These are phyloP conservation scores for Leucozona laternaria DNA, from an alignment of 2,888 invertebrate species.

Conservation along the genomic window DNA sequence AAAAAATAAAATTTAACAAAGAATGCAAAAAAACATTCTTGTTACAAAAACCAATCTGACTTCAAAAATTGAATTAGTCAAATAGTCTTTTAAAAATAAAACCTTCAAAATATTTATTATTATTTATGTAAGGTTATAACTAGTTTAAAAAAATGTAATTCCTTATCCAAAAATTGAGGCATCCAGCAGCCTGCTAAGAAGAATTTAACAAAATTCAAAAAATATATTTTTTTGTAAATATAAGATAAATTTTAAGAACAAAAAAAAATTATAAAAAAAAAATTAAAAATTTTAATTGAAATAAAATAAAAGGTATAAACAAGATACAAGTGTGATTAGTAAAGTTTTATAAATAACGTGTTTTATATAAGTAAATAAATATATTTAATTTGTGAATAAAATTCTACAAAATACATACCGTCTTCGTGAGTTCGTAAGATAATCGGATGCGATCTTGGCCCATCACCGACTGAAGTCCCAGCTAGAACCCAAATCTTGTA, in stretches of 20 bases:
- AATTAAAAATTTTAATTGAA: constrained; percentile 67
- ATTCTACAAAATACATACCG: constrained; percentile 90
- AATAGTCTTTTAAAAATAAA: constrained; percentile 6
- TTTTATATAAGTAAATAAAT: constrained; percentile 11
- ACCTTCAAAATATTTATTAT: constrained; percentile 1
- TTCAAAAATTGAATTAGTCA: constrained; percentile 78
- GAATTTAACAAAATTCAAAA: constrained; percentile 65
- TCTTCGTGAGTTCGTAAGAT: constrained; percentile 98
- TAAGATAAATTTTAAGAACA: constrained; percentile 38
- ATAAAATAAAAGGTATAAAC: constrained; percentile 7
- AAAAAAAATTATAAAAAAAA: constrained; percentile 72
- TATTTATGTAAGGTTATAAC: neutral
- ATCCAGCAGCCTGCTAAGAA: constrained; percentile 54
- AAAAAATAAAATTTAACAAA: constrained; percentile 10
- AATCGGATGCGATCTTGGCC: constrained; percentile 96
- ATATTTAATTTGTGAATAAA: constrained; percentile 26
- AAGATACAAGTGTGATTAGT: constrained; percentile 47
- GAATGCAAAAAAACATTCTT: constrained; percentile 40
- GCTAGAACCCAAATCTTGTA: constrained; percentile 99
- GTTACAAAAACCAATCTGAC: constrained; percentile 70
- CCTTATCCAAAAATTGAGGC: constrained; percentile 68
- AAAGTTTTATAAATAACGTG: constrained; percentile 21
- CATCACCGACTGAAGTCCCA: constrained; percentile 98
- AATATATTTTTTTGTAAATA: constrained; percentile 17
- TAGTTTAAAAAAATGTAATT: constrained; percentile 44